A percentile compares a stretch with the other conserved stretches of the same genome.
Conservation (phyloP, 2,113 vertebrate genomes). For the Micronisus gabar region DNA sequence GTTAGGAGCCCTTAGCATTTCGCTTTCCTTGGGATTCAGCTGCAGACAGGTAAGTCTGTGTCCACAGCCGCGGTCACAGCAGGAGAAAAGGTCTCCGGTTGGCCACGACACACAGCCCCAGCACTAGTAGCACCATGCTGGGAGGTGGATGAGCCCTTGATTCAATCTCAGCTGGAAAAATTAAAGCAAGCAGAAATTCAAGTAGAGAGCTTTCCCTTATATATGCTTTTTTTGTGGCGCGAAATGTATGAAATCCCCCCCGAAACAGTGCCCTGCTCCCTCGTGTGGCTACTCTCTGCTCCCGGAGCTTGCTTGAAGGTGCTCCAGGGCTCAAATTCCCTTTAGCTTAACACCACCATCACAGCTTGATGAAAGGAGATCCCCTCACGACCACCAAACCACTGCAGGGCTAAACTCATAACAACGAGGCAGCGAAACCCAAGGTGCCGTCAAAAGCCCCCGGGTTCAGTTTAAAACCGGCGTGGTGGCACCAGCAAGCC, state of each 20-base stretch:
- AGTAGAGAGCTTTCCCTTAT: not conserved
- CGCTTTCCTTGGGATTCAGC: not conserved
- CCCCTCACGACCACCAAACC: accelerated
- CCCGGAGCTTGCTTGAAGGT: not conserved
- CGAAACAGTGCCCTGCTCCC: not conserved
- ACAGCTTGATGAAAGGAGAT: not conserved
- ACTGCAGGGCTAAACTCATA: accelerated
- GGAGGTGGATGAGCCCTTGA: not conserved
- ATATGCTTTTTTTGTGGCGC: not conserved
- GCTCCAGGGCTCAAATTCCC: not conserved
- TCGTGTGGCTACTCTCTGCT: not conserved
- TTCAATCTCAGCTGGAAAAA: not conserved
- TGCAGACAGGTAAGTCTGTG: not conserved
- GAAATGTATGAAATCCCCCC: not conserved
- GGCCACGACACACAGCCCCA: not conserved
- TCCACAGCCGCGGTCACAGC: not conserved
- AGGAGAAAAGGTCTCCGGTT: not conserved
- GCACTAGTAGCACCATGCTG: not conserved
- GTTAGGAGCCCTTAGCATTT: not conserved
- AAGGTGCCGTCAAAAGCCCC: not conserved
- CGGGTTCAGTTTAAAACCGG: not conserved
- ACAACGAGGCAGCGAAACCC: not conserved
- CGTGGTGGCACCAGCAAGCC: not conserved
- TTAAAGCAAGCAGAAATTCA: not conserved
- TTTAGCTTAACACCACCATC: not conserved